Base-by-base conservation (phyloP, 2,888 invertebrate species). In the Drosophila mettleri region DNA sequence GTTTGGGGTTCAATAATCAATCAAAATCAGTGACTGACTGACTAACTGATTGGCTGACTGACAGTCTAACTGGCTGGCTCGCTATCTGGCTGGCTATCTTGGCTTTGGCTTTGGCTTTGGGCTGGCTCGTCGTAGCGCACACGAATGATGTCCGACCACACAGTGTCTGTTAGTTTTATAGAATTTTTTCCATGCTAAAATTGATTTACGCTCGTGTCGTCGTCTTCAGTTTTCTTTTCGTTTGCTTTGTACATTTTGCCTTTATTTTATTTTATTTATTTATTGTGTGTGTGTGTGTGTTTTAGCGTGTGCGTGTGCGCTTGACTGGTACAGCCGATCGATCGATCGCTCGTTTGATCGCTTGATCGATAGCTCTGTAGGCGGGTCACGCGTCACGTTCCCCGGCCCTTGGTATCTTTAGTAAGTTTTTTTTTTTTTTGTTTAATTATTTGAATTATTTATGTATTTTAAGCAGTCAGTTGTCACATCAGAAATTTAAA, bases 161-260 rank as follows among this genome's bases (percentile, higher is more conserved):
- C 77, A 83, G 82, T 79, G 90, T 78, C 86, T 88, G 90, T 89
- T 90, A 89, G 88, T 90, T 91, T 91, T 91, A 90, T 90, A 90
- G 87, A 84, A 78, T 88, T 90, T 90, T 89, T 86, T 63, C 65
- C 76, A 85, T 81, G 87, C 88, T 88, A 86, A 85, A 85, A 82
- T 72, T 78, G 81, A 83, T 84, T 88, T 86, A 83, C 86, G 86
- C 80, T 86, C 81, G 78, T 88, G 88, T 83, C 80, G 88, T 86
- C 80, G 80, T 86, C 83, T 86, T 86, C 80, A 80, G 68, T 88
- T 84, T 88, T 86, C 83, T 88, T 84, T 87, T 86, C 75, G 70
- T 79, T 81, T 85, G 74, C 73, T 81, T 78, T 79, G 68, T 74
- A 86, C 80, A 80, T 85, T 80, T 86, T 77, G 86, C 69, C 69